These are phyloP conservation scores for Valencia hispanica DNA, from an alignment of 2,797 vertebrate species.

Conservation along the genomic window DNA sequence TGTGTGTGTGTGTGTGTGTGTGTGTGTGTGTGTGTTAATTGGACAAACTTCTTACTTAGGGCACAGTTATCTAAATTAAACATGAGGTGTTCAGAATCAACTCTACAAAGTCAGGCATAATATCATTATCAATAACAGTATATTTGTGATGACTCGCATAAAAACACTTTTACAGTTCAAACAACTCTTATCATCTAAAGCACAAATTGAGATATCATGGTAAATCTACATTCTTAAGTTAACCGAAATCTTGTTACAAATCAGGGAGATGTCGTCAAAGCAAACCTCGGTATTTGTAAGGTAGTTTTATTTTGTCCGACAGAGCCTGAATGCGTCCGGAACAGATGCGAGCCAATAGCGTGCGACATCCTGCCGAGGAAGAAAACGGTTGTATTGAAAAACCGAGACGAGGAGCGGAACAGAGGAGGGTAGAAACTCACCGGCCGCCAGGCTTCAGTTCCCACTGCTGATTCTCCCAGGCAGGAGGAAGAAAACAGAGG, in stretches of 20 bases:
- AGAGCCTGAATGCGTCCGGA: slow-evolving; percentile 36
- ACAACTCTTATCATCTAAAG: too few species aligned
- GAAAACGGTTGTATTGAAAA: slow-evolving; percentile 62
- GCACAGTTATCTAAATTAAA: background rate
- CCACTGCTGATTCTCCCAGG: slow-evolving; percentile 25
- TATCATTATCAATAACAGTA: background rate
- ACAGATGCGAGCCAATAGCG: slow-evolving; percentile 71
- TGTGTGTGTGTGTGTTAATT: too few species aligned
- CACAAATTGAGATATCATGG: too few species aligned
- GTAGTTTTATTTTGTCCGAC: slow-evolving; percentile 24
- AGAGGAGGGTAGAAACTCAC: slow-evolving; percentile 45
- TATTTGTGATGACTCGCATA: background rate
- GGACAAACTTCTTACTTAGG: background rate
- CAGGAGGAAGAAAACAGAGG: slow-evolving; percentile 37
- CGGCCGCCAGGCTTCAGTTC: slow-evolving; percentile 38
- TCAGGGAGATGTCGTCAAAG: background rate
- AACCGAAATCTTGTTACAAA: background rate
- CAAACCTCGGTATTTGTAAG: background rate
- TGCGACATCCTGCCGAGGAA: slow-evolving; percentile 67
- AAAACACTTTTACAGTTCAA: background rate
- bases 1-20: too few species aligned
- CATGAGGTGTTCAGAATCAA: background rate
- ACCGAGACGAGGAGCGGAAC: slow-evolving; percentile 54
- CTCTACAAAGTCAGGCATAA: background rate
- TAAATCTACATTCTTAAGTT: background rate